Base-by-base conservation (phyloP, 2,113 vertebrate species). In the Mobula hypostoma region DNA sequence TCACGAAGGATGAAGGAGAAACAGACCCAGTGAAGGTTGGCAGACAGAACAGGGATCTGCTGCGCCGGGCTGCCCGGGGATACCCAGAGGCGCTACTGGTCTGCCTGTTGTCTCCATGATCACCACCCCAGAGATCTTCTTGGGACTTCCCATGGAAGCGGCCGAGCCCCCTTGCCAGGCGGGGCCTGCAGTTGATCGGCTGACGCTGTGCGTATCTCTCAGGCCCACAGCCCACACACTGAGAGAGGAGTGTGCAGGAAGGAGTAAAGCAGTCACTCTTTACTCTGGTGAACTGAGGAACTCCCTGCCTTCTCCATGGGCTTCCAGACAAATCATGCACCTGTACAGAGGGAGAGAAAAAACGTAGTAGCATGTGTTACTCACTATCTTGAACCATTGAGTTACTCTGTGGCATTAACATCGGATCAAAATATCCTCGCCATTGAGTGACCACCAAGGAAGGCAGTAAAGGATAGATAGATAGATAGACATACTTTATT, bases 11-110 rank as follows among this genome's bases (percentile, higher is more conserved):
- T 90, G 97, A 97, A 94, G 94, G 95, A 72, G 95, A 94, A 14
- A 95, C 95, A n/a, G 95, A 95, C 8, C 96, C 95, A 29, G 95
- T 97, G 58, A 94, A 94, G 0, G 97, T 97, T n/a, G 98, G 98
- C 85, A 99, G 96, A 78, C 98, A 99, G 95, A 97, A 98, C 74
- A 98, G 95, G 78, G 98, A 99, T 70, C 96, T 96, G 61, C 98
- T 98, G 77, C 96, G 96, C 63, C 96, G 96, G 95, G 97, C 97
- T 12, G 96, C 96, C 96, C 97, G 96, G 5, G 96, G 95, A 29
- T 94, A 94, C 70, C 95, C 94, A 85, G 96, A 96, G 63, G 95
- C 70, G 77, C 96, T 95, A 56, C 93, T 95, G 32, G 95, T 95
- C 12, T 94, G 95, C 0, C 2, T 21, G 36, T 94, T 91, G n/a